A percentile compares a stretch with the other conserved stretches of the same genome.
These are phyloP conservation scores for Dysdera silvatica DNA, from an alignment of 1,140 invertebrate genomes.

Conservation along the genomic window DNA sequence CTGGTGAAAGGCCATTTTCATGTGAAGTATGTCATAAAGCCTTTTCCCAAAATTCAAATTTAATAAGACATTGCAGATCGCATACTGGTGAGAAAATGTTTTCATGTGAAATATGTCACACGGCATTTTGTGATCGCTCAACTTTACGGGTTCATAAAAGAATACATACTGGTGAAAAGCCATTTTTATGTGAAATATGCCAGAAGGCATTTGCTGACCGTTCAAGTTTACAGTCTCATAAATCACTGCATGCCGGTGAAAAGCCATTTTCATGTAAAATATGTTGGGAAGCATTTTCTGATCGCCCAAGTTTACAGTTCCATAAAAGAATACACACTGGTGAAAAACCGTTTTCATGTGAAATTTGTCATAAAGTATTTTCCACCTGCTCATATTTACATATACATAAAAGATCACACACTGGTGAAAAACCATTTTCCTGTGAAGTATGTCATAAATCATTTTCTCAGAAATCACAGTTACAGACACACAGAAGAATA, in stretches of 20 bases:
- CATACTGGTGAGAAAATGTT: slow-evolving; percentile 53
- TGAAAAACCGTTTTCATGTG: neutral
- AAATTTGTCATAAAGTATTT: neutral
- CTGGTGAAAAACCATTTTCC: neutral
- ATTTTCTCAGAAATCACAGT: neutral
- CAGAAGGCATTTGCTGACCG: neutral
- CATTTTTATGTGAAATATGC: slow-evolving; percentile 47
- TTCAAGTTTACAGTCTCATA: neutral
- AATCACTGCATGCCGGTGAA: neutral
- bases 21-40: slow-evolving; percentile 10
- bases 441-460: neutral
- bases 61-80: neutral
- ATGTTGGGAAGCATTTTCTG: neutral
- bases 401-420: neutral
- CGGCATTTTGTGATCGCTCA: neutral
- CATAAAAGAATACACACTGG: neutral
- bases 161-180: slow-evolving; percentile 51
- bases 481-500: neutral
- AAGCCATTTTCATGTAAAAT: neutral
- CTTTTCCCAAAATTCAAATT: slow-evolving; percentile 1
- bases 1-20: neutral
- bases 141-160: neutral
- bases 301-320: neutral
- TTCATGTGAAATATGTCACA: slow-evolving; percentile 42
- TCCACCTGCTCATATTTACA: neutral